Evolutionary conservation across 2,113 vertebrate genomes (phyloP).

Genomic region (Pterocles gutturalis): DNA sequence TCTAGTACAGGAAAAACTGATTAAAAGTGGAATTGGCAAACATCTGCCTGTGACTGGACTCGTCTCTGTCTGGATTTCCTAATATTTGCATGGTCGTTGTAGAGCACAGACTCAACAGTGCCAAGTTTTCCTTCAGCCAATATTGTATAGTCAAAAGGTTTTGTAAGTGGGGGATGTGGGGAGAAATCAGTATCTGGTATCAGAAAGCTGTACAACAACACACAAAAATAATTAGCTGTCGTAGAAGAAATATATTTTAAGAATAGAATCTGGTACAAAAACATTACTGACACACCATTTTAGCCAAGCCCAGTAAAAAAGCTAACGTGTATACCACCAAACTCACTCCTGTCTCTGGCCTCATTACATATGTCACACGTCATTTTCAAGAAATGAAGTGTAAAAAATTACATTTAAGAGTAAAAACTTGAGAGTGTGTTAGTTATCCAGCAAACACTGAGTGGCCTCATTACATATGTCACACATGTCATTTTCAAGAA

Average conservation of each 20-base stretch:
- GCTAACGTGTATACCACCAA: background rate
- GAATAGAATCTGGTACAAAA: background rate
- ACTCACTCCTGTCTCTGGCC: background rate
- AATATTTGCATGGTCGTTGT: background rate
- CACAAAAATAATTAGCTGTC: background rate
- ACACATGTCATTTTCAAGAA: background rate
- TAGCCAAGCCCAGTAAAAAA: background rate
- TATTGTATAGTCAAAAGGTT: background rate
- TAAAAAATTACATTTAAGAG: background rate
- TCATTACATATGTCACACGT: background rate
- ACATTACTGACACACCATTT: background rate
- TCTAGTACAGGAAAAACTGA: background rate
- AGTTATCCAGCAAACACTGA: background rate
- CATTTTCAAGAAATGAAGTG: background rate
- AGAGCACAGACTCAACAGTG: background rate
- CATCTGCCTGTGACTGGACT: background rate
- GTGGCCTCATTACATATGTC: background rate
- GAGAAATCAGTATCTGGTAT: background rate
- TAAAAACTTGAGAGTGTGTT: background rate
- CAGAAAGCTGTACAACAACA: background rate
- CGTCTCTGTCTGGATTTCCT: background rate
- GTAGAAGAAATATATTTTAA: background rate
- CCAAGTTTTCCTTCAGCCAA: background rate
- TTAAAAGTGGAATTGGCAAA: background rate
- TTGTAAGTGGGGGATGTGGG: background rate